Base-by-base conservation (phyloP, 2,888 invertebrate species). In the Acronicta leporina region DNA sequence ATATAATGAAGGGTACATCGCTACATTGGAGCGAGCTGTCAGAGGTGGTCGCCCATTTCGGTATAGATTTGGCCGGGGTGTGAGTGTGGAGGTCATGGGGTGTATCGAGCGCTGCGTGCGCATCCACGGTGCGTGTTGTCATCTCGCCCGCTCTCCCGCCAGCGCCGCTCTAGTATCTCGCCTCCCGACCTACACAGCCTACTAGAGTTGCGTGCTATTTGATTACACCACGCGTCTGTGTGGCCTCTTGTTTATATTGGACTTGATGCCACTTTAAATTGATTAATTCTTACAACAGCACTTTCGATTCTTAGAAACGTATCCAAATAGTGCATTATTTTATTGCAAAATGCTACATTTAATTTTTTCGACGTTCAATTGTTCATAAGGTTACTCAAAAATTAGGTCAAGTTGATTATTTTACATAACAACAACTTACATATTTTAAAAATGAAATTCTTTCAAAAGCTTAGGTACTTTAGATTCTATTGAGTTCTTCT, bases 1-100 rank as follows among this genome's bases (percentile, higher is more conserved):
- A 92, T 94, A 92, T 92, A 93, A 93, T 92, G 92, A 91, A 91
- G 91, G 91, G 92, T 91, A 92, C 91, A 87, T 86, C 83, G 92
- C 90, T 87, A 92, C 90, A 90, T 87, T 85, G 89, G 87, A 87
- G 87, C 87, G 86, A 86, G 85, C 89, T 91, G 89, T 91, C 91
- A 91, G 89, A 89, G 89, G 91, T 85, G 90, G 89, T 88, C 89
- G 86, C 87, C 85, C 83, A 84, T 80, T 88, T 87, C 77, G 86
- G 89, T 87, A 90, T 87, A 88, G 91, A 89, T 88, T 88, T 85
- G 83, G 78, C 72, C 56, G 78, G 85, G 87, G 88, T 85, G 82
- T 90, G 86, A 81, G 88, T 84, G 77, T 79, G 83, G 86, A 73
- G 85, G 86, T 69, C 80, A 81, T 76, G 69, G 84, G 86, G 80